phyloP scores from a whole-genome alignment of 2,797 vertebrate genomes.

The Phoxinus dragarum region DNA sequence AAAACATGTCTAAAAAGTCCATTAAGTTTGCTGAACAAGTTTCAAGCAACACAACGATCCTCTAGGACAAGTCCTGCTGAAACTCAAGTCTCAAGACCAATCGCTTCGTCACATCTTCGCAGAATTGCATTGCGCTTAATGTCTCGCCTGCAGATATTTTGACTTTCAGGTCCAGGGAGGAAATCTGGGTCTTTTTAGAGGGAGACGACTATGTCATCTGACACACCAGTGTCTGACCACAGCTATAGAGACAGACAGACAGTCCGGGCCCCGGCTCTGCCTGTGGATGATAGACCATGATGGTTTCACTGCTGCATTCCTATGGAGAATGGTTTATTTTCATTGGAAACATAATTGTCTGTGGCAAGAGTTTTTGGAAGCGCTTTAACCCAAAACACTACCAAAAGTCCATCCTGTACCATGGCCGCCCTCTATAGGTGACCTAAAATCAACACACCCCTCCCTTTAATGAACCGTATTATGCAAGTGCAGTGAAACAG shows the following conservation, averaged over 20 bases:
- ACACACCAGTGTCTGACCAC: constrained; percentile 32
- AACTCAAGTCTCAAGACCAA: not conserved
- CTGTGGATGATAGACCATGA: constrained; percentile 70
- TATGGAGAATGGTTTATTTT: constrained; percentile 79
- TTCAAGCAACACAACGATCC: not conserved
- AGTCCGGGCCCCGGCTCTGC: constrained; percentile 39
- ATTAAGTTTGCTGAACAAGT: not conserved
- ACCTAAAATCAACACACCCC: constrained; percentile 55
- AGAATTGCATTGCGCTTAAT: constrained; percentile 19
- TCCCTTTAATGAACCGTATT: constrained; percentile 44
- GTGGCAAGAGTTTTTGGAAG: constrained; percentile 76
- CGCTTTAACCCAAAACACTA: constrained; percentile 65
- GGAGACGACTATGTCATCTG: constrained; percentile 22
- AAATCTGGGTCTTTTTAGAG: constrained; percentile 60
- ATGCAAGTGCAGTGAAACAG: constrained; percentile 9
- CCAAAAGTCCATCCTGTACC: constrained; percentile 54
- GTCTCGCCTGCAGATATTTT: constrained; percentile 54
- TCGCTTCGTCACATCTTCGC: not conserved
- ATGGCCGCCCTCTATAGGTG: constrained; percentile 72
- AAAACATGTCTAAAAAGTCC: not conserved
- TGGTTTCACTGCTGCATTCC: constrained; percentile 76
- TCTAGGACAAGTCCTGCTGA: not conserved
- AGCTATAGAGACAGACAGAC: constrained; percentile 25
- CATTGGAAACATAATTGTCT: constrained; percentile 80
- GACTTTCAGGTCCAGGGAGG: constrained; percentile 61